Evolutionary conservation across 1,140 invertebrate genomes (phyloP), one percentile per base, ranked within the genome.

Genomic region (Eufriesea mexicana): DNA sequence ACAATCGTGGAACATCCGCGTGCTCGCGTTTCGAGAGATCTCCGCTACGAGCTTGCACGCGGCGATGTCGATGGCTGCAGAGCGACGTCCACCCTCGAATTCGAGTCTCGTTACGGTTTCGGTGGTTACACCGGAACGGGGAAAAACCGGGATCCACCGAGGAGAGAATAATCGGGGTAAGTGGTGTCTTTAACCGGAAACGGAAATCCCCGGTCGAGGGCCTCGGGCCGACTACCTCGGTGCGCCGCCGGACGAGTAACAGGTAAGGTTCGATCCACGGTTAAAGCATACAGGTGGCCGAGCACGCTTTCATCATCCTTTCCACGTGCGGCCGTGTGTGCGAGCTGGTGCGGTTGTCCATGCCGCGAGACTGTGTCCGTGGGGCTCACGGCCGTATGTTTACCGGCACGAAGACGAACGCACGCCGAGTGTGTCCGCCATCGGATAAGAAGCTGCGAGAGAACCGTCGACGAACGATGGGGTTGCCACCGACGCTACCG

Each of bases 251-350:
- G 87, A 78, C 87, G 92, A 92, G 93, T 94, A 94, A 94, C 93
- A 94, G 93, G 93, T 94, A 94, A 93, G 91, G 91, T 92, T 93
- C 91, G 90, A 93, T 93, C 90, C 90, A 89, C 90, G 91, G 91
- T 91, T 89, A 92, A 92, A 94, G 93, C 93, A 94, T 94, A 94
- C 93, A 94, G 93, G 93, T 94, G 93, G 93, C 91, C 93, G 92
- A 92, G 88, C 89, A 91, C 89, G 90, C 90, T 86, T 87, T 84
- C 86, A 88, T 88, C 82, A 87, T 88, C 86, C 86, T 91, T 90
- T 88, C 88, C 76, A 84, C 67, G 76, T 64, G 82, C 75, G 68
- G 23, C 55, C 57, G 76, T 77, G 75, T 84, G 83, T 87, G 83
- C 83, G 55, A 35, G 45, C 68, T 62, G 74, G 51, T 47, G 57